Evolutionary conservation across 2,797 vertebrate species (phyloP), one percentile per base, ranked within the genome.

Genomic region (Varecia variegata): DNA sequence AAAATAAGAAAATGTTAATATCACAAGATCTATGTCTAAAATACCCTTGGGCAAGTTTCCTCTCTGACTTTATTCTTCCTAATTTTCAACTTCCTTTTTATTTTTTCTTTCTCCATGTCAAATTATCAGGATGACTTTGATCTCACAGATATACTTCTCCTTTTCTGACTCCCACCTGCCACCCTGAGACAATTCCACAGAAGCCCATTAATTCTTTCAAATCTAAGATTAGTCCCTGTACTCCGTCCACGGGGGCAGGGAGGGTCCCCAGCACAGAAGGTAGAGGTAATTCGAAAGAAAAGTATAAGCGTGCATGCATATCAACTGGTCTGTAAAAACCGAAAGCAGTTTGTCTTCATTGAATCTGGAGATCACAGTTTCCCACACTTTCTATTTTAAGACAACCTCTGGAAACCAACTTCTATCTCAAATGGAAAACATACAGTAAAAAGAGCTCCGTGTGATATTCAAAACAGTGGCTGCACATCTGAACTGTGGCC

Each of bases 1-100:
- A 52, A 90, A 85, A 93, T 86, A 92, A 94, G 76, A 73, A 94
- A 96, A 92, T 90, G 81, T 94, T 96, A 92, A 92, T 97, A 97
- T 96, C 87, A 95, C 90, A 96, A 97, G 71, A 68, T 92, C 68
- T 95, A 47, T 90, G 54, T 88, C 93, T 94, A 80, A 96, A 98
- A 96, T 80, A 84, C 67, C 93, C 80, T 35, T 9, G 87, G 71
- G 81, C 85, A 95, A 88, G 90, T 77, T 95, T 96, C 54, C 47
- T 94, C 76, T 96, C 80, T 88, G 50, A 86, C 81, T 96, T 93
- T 80, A 92, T 86, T 95, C 68, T 91, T 77, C 93, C 68, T 95
- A 52, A 81, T 93, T 97, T 97, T 95, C 89, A 94, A 60, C 56
- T 92, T 13, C 18, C 10, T 45, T 87, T 77, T 93, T 50, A 56